These are phyloP conservation scores for Esox niger DNA, from an alignment of 2,113 vertebrate species.

Conservation along the genomic window DNA sequence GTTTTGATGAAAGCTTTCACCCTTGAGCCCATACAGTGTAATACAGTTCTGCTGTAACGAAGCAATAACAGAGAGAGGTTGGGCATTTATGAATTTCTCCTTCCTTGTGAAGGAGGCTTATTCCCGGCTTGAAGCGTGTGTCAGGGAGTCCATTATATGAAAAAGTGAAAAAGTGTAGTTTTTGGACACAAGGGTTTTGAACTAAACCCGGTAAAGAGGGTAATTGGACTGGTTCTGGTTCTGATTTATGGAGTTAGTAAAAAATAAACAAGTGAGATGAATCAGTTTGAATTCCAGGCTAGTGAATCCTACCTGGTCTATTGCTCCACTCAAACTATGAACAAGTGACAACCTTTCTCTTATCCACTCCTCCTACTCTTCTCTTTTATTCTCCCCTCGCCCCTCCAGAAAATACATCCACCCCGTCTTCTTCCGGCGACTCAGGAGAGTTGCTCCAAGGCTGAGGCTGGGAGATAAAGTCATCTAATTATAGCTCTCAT, in stretches of 20 bases:
- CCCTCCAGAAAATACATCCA: not conserved
- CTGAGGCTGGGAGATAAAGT: slow-evolving; percentile 38
- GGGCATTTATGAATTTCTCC: slow-evolving; percentile 35
- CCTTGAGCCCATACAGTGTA: slow-evolving; percentile 34
- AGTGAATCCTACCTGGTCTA: not conserved
- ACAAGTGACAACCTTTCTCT: not conserved
- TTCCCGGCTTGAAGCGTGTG: slow-evolving; percentile 6
- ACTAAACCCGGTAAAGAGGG: too few species aligned
- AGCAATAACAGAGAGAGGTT: slow-evolving; percentile 36
- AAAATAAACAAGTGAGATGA: not conserved
- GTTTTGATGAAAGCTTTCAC: slow-evolving; percentile 26
- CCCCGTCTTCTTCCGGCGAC: not conserved
- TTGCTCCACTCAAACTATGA: not conserved
- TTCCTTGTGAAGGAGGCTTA: not conserved
- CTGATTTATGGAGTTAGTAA: not conserved
- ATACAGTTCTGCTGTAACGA: slow-evolving; percentile 22
- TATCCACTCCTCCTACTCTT: not conserved
- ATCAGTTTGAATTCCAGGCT: too few species aligned
- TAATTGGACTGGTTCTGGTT: too few species aligned
- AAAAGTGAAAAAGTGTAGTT: not conserved
- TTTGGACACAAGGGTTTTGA: too few species aligned
- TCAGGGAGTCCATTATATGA: slow-evolving; percentile 1
- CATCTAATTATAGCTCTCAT: slow-evolving; percentile 45
- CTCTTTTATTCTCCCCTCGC: not conserved
- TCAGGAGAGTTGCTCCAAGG: not conserved